phyloP scores from a whole-genome alignment of 64 coral and sea anemone genomes.

The Catalaphyllia jardinei region DNA sequence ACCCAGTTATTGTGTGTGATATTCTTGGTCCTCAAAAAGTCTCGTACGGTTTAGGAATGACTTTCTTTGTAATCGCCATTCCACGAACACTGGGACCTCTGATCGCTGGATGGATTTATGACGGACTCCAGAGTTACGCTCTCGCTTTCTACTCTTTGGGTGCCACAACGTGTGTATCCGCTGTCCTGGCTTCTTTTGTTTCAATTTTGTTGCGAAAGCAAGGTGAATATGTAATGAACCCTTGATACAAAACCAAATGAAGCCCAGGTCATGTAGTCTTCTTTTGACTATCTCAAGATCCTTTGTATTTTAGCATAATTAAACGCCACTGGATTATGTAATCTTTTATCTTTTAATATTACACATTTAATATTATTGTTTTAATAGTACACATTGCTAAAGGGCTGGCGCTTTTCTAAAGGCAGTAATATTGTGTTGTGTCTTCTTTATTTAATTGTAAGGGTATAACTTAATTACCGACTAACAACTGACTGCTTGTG shows the following conservation, averaged over 20 bases:
- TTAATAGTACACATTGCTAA: too few species aligned
- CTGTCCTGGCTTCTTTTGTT: conserved; percentile 45
- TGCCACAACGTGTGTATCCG: conserved; percentile 39
- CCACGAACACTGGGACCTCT: conserved; percentile 59
- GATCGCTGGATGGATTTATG: conserved; percentile 75
- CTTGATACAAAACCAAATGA: not conserved
- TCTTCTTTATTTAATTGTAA: too few species aligned
- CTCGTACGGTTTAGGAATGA: conserved; percentile 50
- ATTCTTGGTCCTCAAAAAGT: conserved; percentile 68
- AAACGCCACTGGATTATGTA: not conserved
- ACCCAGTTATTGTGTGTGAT: conserved; percentile 74
- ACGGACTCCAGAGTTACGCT: conserved; percentile 62
- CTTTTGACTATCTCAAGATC: too few species aligned
- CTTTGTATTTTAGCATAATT: too few species aligned
- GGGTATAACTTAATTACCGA: too few species aligned
- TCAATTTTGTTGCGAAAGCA: not conserved
- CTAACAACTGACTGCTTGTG: too few species aligned
- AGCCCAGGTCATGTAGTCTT: not conserved
- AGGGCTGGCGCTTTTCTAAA: too few species aligned
- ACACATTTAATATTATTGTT: too few species aligned
- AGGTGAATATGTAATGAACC: not conserved
- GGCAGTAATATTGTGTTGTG: too few species aligned
- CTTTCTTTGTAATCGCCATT: conserved; percentile 53
- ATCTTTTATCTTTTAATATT: too few species aligned
- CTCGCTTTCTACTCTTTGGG: conserved; percentile 66